A percentile compares a stretch with the other conserved stretches of the same genome.
Conservation (phyloP, 2,797 vertebrate genomes). For the Holocentrus rufus region DNA sequence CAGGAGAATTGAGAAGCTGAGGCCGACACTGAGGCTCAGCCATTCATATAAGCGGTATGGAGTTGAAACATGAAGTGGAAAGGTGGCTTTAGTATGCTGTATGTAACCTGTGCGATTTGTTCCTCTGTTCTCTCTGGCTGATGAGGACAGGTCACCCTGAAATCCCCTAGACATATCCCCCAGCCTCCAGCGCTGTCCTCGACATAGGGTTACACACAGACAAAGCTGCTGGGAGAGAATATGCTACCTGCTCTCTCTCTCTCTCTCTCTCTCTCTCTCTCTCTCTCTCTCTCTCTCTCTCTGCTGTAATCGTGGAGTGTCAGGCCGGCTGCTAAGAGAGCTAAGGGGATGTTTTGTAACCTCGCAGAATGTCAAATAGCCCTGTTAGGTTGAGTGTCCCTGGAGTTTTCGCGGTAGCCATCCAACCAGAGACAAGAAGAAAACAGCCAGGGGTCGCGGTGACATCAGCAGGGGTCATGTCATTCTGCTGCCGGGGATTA, state of each 20-base stretch:
- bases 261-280: conserved; percentile 16
- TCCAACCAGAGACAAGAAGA: conserved; percentile 23
- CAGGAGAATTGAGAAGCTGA: neutral
- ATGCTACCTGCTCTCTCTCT: conserved; percentile 58
- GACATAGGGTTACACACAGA: conserved; percentile 60
- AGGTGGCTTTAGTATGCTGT: conserved; percentile 64
- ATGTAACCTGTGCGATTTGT: conserved; percentile 39
- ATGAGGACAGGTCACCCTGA: conserved; percentile 75
- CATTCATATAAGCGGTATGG: conserved; percentile 30
- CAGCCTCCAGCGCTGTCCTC: conserved; percentile 67
- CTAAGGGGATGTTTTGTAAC: conserved; percentile 65
- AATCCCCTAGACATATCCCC: conserved; percentile 68
- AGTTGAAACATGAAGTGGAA: conserved; percentile 10
- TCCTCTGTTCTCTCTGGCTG: conserved; percentile 46
- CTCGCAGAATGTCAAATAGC: conserved; percentile 71
- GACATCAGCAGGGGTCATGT: conserved; percentile 27
- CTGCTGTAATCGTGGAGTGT: neutral
- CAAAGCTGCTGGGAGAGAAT: conserved; percentile 65
- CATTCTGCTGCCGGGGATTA: conserved; percentile 29
- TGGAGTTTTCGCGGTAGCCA: conserved; percentile 40
- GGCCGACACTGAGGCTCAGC: neutral
- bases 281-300: neutral
- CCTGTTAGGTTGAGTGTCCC: conserved; percentile 37
- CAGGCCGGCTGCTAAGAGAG: conserved; percentile 50
- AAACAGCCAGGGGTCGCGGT: conserved; percentile 32